Conservation (phyloP, 2,888 invertebrate species). For the Psylliodes chrysocephalus region DNA sequence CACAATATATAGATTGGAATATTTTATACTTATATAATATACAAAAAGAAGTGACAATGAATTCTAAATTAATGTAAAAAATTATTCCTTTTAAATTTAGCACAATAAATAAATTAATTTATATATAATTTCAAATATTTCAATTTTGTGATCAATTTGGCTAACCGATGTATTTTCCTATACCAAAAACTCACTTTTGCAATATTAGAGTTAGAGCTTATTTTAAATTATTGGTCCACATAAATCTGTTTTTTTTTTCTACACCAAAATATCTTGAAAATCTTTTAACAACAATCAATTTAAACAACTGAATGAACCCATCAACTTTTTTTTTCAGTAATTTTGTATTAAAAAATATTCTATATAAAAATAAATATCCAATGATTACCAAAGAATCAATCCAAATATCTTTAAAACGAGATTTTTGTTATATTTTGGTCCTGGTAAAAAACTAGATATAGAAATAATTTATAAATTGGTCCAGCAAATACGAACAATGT, state of each 20-base stretch:
- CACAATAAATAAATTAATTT: background rate
- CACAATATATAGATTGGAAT: background rate
- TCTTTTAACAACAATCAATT: background rate
- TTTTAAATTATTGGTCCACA: constrained; percentile 10
- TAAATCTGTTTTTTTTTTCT: background rate
- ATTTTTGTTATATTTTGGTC: constrained; percentile 15
- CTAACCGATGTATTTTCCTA: constrained; percentile 30
- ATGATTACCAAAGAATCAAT: too few relatives aligned
- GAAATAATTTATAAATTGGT: constrained; percentile 1
- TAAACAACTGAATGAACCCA: too few relatives aligned
- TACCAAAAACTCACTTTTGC: constrained; percentile 50
- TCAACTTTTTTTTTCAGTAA: too few relatives aligned
- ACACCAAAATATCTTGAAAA: background rate
- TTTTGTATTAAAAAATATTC: too few relatives aligned
- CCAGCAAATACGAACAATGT: constrained; percentile 47
- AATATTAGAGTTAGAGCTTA: constrained; percentile 43
- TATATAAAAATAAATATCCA: too few relatives aligned
- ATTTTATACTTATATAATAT: background rate
- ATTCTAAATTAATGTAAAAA: background rate
- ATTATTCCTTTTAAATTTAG: constrained; percentile 10
- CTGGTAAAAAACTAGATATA: constrained; percentile 3
- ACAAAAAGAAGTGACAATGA: background rate
- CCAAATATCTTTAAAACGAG: background rate
- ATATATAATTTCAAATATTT: background rate
- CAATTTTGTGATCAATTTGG: constrained; percentile 11